Evolutionary conservation across 2,888 invertebrate genomes (phyloP).

Genomic region (Troides oblongomaculatus): DNA sequence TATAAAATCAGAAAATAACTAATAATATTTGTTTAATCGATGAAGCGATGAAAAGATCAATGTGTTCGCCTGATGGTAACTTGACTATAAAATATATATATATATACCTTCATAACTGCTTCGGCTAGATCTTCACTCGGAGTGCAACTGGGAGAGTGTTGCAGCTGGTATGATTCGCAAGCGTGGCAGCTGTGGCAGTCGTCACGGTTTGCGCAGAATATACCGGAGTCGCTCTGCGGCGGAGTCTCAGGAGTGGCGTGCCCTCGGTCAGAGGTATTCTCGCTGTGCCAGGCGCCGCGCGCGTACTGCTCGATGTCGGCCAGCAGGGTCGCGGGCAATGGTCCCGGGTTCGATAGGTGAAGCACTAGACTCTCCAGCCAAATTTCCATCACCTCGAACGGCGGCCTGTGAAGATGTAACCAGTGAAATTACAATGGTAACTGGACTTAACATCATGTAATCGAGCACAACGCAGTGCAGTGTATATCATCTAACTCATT

Average conservation of each 20-base stretch:
- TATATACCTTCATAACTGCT: conserved; percentile 43
- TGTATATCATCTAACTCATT: no score
- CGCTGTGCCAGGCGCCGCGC: conserved; percentile 51
- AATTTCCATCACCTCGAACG: conserved; percentile 93
- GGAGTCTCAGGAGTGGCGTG: conserved; percentile 69
- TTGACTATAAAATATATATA: no score
- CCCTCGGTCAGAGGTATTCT: conserved; percentile 66
- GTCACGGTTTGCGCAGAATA: conserved; percentile 32
- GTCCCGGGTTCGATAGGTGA: conserved; percentile 83
- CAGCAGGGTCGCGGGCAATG: conserved; percentile 83
- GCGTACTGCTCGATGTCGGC: conserved; percentile 87
- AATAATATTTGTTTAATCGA: no score
- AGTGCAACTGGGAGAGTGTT: conserved; percentile 34
- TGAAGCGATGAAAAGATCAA: no score
- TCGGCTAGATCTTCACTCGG: conserved; percentile 32
- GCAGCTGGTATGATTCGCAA: conserved; percentile 12
- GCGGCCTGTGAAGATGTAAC: conserved; percentile 80
- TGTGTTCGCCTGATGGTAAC: no score
- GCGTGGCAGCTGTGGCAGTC: conserved; percentile 23
- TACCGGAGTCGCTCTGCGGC: conserved; percentile 33
- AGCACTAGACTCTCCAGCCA: conserved; percentile 91
- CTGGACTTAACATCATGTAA: no score
- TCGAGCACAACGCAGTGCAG: no score
- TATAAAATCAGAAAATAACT: no score
- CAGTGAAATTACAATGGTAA: no score